Percentiles rank a stretch among this genome's conserved stretches.
phyloP scores from a whole-genome alignment of 2,797 vertebrate genomes.

The Phoebastria nigripes region DNA sequence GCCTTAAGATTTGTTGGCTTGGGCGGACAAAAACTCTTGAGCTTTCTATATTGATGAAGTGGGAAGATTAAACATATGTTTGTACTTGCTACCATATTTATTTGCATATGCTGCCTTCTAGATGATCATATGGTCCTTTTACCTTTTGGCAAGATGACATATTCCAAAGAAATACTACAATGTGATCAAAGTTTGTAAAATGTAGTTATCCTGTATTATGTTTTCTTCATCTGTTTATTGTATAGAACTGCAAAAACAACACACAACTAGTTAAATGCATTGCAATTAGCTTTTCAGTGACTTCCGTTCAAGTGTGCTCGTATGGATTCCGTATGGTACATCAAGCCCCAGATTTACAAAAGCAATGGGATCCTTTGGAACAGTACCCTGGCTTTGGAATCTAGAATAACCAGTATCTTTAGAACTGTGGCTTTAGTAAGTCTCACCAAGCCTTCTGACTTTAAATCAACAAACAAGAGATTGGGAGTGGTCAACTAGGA shows the following conservation, averaged over 20 bases:
- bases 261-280: not conserved
- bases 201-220: not conserved
- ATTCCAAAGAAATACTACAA: slow-evolving; percentile 21
- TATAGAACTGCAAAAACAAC: not conserved
- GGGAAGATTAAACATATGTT: slow-evolving; percentile 62
- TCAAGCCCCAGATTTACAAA: not conserved
- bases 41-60: slow-evolving; percentile 50
- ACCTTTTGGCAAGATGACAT: slow-evolving; percentile 61
- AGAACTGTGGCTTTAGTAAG: not conserved
- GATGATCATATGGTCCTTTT: slow-evolving; percentile 60
- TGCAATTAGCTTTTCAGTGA: not conserved
- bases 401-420: not conserved
- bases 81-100: slow-evolving; percentile 52
- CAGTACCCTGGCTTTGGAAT: not conserved
- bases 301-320: not conserved
- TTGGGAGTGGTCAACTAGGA: not conserved
- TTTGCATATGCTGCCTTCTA: slow-evolving; percentile 58
- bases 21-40: not conserved
- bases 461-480: not conserved
- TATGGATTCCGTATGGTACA: not conserved
- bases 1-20: slow-evolving; percentile 16
- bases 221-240: not conserved
- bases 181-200: slow-evolving; percentile 33
- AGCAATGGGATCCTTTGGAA: not conserved
- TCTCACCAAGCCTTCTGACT: not conserved